These are phyloP conservation scores for Leuciscus waleckii DNA, from an alignment of 2,797 vertebrate genomes.

Conservation along the genomic window DNA sequence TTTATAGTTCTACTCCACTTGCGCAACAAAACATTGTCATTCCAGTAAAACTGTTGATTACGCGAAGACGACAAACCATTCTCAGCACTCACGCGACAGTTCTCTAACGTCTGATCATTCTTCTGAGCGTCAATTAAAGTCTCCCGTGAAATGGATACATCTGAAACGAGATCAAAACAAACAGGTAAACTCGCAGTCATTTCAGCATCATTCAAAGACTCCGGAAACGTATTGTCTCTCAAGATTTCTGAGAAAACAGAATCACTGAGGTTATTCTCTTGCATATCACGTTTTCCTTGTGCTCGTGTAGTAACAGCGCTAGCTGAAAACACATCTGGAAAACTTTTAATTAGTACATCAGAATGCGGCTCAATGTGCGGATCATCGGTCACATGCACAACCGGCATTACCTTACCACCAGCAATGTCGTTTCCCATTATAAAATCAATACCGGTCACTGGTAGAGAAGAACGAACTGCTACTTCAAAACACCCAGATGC, in stretches of 20 bases:
- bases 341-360: not conserved
- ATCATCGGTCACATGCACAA: not conserved
- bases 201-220: not conserved
- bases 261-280: not conserved
- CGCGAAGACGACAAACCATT: rapidly evolving
- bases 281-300: not conserved
- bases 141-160: rapidly evolving
- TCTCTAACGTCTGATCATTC: not conserved
- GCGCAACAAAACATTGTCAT: not conserved
- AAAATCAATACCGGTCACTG: not conserved
- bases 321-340: not conserved
- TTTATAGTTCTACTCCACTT: not conserved
- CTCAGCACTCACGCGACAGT: not conserved
- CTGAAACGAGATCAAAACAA: not conserved
- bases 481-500: not conserved
- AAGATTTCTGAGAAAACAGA: not conserved
- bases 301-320: not conserved
- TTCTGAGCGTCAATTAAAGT: not conserved
- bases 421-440: not conserved
- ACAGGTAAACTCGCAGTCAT: rapidly evolving
- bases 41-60: not conserved
- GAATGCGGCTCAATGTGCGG: too few species aligned
- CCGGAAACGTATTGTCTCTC: too few species aligned
- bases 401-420: not conserved
- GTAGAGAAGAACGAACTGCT: not conserved